Conservation (phyloP, 2,113 vertebrate species). For the Helogale parvula region DNA sequence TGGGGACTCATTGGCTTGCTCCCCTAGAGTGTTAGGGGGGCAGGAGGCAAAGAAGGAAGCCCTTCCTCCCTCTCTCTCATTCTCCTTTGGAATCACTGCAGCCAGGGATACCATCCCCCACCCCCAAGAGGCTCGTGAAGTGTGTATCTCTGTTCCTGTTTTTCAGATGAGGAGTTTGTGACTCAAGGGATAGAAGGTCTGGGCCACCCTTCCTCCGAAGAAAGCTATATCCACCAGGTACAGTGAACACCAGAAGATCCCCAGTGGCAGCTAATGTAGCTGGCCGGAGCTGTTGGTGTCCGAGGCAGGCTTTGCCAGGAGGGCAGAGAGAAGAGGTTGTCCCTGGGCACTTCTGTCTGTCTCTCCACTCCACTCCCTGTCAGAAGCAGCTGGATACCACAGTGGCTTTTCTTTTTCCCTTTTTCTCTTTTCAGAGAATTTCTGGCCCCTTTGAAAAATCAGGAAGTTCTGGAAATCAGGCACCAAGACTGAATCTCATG, state of each 20-base stretch:
- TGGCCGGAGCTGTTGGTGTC: neutral
- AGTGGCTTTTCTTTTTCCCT: neutral
- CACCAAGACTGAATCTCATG: neutral
- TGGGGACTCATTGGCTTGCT: neutral
- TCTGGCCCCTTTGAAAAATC: conserved; percentile 3
- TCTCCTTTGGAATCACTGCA: neutral
- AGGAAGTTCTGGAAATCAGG: conserved; percentile 57
- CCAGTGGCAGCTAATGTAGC: too few relatives aligned
- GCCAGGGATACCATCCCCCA: neutral
- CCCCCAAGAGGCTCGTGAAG: neutral
- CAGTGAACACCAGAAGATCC: neutral
- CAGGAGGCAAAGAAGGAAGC: neutral
- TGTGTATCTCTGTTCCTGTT: neutral
- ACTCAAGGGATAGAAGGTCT: neutral
- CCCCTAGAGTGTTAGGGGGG: neutral
- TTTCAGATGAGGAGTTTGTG: neutral
- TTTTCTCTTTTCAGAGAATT: conserved; percentile 40
- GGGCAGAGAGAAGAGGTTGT: neutral
- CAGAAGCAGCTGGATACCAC: neutral
- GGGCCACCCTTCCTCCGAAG: neutral
- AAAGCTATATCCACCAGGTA: neutral
- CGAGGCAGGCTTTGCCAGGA: fast-evolving
- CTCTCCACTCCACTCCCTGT: neutral
- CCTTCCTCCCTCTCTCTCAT: too few relatives aligned
- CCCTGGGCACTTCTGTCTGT: neutral